Conservation (phyloP, 1,140 invertebrate species). For the Achroia grisella region DNA sequence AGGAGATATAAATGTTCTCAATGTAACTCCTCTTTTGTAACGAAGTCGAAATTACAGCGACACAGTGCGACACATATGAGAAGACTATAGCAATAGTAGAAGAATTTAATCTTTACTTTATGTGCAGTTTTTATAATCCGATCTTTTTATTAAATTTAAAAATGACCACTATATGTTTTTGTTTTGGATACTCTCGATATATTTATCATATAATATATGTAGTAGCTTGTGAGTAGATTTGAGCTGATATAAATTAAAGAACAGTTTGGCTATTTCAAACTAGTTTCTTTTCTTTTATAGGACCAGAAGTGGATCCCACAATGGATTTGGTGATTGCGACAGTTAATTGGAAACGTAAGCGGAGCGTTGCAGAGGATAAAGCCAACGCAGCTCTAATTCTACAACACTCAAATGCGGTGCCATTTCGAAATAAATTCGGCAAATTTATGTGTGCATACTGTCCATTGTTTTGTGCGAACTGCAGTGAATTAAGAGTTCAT, state of each 20-base stretch:
- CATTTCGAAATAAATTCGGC: constrained; percentile 39
- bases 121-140: no score
- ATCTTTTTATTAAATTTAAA: no score
- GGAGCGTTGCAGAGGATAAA: constrained; percentile 25
- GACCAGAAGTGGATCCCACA: constrained; percentile 15
- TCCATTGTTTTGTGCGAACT: constrained; percentile 20
- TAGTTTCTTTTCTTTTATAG: constrained; percentile 25
- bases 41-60: constrained; percentile 31
- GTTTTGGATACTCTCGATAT: no score
- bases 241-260: neutral
- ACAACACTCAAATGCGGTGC: constrained; percentile 41
- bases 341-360: constrained; percentile 37
- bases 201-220: no score
- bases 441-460: constrained; percentile 52
- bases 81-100: neutral
- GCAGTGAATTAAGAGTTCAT: constrained; percentile 28
- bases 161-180: no score
- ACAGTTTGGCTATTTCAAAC: constrained; percentile 6
- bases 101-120: neutral
- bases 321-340: constrained; percentile 8
- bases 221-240: no score
- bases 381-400: constrained; percentile 41
- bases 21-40: constrained; percentile 28
- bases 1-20: constrained; percentile 33
- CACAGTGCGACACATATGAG: constrained; percentile 31